Evolutionary conservation across 1,140 invertebrate genomes (phyloP).

Genomic region (Onthophagus taurus): DNA sequence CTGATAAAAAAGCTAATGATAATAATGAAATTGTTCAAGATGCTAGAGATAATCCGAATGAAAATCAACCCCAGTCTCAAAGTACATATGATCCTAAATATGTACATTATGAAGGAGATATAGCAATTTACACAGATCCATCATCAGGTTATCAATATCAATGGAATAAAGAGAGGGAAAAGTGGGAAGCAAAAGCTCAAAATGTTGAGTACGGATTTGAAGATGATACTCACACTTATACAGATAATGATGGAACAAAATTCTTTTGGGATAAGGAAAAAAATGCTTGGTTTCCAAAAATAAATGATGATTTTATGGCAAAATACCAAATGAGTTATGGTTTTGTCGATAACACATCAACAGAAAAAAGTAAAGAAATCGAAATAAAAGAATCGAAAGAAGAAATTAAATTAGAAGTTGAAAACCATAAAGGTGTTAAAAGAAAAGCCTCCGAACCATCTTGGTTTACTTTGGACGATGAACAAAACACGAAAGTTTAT

Average conservation of each 20-base stretch:
- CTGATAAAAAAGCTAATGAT: too few species aligned
- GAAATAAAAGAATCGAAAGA: constrained; percentile 11
- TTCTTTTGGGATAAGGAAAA: constrained; percentile 88
- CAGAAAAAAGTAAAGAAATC: constrained; percentile 11
- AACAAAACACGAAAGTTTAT: constrained; percentile 96
- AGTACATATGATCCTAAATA: constrained; percentile 40
- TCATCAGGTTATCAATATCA: constrained; percentile 53
- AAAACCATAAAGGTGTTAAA: constrained; percentile 26
- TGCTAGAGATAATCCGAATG: too few species aligned
- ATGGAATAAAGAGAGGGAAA: constrained; percentile 51
- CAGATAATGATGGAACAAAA: constrained; percentile 78
- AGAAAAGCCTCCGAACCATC: constrained; percentile 44
- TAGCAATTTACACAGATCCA: constrained; percentile 66
- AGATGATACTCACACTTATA: constrained; percentile 70
- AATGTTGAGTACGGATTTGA: constrained; percentile 58
- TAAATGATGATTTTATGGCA: constrained; percentile 95
- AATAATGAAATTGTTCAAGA: too few species aligned
- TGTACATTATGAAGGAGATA: constrained; percentile 55
- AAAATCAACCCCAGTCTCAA: too few species aligned
- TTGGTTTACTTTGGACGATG: constrained; percentile 91
- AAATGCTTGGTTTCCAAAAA: constrained; percentile 93
- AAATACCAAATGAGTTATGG: constrained; percentile 94
- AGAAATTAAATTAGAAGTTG: not conserved
- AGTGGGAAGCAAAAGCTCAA: constrained; percentile 41
- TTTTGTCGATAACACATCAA: constrained; percentile 51